Base-by-base conservation (phyloP, 2,113 vertebrate species). In the Phycodurus eques region DNA sequence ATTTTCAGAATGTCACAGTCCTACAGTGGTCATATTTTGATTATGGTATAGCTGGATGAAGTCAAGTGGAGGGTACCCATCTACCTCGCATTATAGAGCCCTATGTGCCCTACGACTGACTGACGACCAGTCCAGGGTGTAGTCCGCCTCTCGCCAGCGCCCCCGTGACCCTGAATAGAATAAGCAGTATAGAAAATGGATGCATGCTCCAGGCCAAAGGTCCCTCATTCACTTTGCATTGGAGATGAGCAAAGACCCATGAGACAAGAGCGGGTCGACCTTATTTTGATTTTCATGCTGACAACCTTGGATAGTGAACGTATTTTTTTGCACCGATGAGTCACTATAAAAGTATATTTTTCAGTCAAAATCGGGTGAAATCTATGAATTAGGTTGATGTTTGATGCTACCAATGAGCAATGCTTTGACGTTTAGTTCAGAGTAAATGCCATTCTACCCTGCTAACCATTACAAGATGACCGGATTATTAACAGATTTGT, bases 211-310 rank as follows among this genome's bases (percentile, higher is more conserved):
- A 27, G 54, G 10, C 20, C n/a, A 10, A 3, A 22, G n/a, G 20
- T 57, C 54, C 54, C 54, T 22, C 10, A 57, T 57, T 11, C n/a
- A 57, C 54, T 57, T 57, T 22, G 54, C 54, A 57, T 57, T 57
- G n/a, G 54, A 57, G 54, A 57, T 57, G 54, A 57, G n/a, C 54
- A 22, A 57, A 57, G 54, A 57, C n/a, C n/a, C 54, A 22, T 20
- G 9, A 57, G 54, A 57, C n/a, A 47, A 47, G 14, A 47, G 13
- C 46, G 10, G 3, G 12, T 47, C 13, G 54, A 56, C 54, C 54
- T 56, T 56, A 56, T 8, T 56, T 27, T 56, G 5, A n/a, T 56
- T 56, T 56, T 56, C 9, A 56, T 53, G 54, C n/a, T 1, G n/a
- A 27, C 54, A 57, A 19, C 49, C 49, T 53, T 57, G 22, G 12